Evolutionary conservation across 2,113 vertebrate genomes (phyloP).

Genomic region (Sylvilagus bachmani): DNA sequence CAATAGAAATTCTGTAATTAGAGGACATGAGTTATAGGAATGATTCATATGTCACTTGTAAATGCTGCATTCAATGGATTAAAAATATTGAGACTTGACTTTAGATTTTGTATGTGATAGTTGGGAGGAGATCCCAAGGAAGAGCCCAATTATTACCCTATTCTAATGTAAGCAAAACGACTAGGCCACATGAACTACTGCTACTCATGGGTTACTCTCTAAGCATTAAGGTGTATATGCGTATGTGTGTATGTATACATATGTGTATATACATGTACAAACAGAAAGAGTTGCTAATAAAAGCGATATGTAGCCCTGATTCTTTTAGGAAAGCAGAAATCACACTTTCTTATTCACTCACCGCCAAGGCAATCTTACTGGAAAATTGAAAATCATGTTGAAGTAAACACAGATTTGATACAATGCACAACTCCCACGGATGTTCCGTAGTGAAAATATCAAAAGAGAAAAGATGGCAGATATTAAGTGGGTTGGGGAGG

Average conservation of each 20-base stretch:
- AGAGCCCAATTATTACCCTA: not conserved
- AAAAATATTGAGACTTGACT: constrained; percentile 29
- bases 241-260: no score
- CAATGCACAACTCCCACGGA: not conserved
- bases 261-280: not conserved
- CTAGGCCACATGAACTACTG: not conserved
- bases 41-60: constrained; percentile 68
- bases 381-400: not conserved
- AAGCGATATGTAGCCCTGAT: not conserved
- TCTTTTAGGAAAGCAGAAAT: not conserved
- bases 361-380: not conserved
- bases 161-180: constrained; percentile 34
- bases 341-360: not conserved
- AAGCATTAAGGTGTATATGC: not conserved
- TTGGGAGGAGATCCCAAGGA: not conserved
- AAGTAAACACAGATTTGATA: constrained; percentile 33
- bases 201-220: not conserved
- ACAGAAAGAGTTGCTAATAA: not conserved
- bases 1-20: constrained; percentile 65
- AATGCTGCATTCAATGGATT: constrained; percentile 43
- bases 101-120: not conserved
- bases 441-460: constrained; percentile 21
- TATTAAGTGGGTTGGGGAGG: not conserved
- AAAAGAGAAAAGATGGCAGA: constrained; percentile 15
- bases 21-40: constrained; percentile 50